A percentile compares a stretch with the other conserved stretches of the same genome.
Conservation (phyloP, 2,888 invertebrate genomes). For the Pilophorus perplexus region DNA sequence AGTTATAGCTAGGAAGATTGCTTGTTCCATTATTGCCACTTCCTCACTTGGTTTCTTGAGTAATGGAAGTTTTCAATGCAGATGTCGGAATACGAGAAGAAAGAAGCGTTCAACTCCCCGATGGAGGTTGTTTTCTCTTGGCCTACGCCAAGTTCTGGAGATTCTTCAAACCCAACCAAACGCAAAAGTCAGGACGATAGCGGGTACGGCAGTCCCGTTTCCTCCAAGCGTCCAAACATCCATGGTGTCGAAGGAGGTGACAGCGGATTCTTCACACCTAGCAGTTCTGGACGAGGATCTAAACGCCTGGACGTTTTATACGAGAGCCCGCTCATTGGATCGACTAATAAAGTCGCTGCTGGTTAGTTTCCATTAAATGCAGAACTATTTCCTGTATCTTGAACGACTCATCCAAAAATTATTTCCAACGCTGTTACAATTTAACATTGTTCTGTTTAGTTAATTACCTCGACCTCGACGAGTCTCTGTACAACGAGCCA, state of each 20-base stretch:
- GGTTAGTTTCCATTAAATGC: too few species aligned
- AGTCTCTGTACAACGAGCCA: slow-evolving; percentile 42
- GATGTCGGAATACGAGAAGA: slow-evolving; percentile 39
- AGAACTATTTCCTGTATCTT: too few species aligned
- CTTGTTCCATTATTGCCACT: too few species aligned
- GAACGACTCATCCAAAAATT: too few species aligned
- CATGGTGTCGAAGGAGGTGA: not conserved
- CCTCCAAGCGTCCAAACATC: not conserved
- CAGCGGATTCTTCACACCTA: not conserved
- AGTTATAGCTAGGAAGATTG: too few species aligned
- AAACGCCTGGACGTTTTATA: slow-evolving; percentile 8
- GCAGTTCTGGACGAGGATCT: not conserved
- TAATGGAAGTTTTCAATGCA: too few species aligned
- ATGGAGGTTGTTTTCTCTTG: slow-evolving; percentile 41
- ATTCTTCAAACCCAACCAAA: slow-evolving; percentile 6
- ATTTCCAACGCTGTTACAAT: too few species aligned
- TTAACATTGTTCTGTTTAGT: too few species aligned
- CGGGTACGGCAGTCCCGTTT: slow-evolving; percentile 38
- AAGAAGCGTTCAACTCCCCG: slow-evolving; percentile 35
- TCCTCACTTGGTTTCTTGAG: too few species aligned
- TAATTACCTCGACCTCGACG: not conserved
- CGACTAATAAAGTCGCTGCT: too few species aligned
- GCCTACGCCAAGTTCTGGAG: slow-evolving; percentile 20
- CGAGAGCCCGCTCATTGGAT: too few species aligned
- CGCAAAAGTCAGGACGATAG: slow-evolving; percentile 43